A percentile compares a stretch with the other conserved stretches of the same genome.
phyloP scores from a whole-genome alignment of 2,113 vertebrate genomes.

The Bubo bubo region DNA sequence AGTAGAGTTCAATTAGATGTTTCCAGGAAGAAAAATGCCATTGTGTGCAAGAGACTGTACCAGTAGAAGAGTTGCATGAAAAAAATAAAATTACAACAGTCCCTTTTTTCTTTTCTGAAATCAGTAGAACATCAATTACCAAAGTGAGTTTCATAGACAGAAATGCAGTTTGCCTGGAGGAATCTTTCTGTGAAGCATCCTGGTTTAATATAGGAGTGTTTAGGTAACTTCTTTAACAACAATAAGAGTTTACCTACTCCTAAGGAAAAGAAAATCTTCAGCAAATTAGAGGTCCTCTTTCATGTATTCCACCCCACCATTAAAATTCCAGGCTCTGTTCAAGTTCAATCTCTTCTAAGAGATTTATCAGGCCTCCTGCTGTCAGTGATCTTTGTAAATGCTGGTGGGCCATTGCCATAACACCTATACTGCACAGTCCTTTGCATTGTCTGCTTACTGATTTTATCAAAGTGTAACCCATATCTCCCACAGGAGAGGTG shows the following conservation, averaged over 20 bases:
- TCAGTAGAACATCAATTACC: not conserved
- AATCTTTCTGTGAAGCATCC: not conserved
- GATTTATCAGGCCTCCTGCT: not conserved
- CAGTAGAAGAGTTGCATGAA: not conserved
- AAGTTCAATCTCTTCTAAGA: not conserved
- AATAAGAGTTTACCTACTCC: not conserved
- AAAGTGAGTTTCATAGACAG: not conserved
- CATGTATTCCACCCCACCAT: fast-evolving
- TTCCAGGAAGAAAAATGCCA: not conserved
- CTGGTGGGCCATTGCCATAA: not conserved
- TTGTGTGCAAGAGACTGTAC: not conserved
- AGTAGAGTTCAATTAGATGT: not conserved
- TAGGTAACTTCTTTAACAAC: not conserved
- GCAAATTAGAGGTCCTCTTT: not conserved
- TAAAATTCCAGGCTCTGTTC: not conserved
- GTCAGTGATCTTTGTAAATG: not conserved
- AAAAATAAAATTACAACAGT: not conserved
- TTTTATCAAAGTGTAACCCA: not conserved
- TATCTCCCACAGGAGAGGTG: fast-evolving
- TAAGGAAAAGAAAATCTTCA: not conserved
- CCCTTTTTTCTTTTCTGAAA: not conserved
- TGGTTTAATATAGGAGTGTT: not conserved
- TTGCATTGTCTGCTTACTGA: not conserved
- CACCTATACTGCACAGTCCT: not conserved
- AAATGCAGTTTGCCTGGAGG: not conserved